Evolutionary conservation across 2,797 vertebrate species (phyloP), one percentile per base, ranked within the genome.

Genomic region (Tolypeutes matacus): DNA sequence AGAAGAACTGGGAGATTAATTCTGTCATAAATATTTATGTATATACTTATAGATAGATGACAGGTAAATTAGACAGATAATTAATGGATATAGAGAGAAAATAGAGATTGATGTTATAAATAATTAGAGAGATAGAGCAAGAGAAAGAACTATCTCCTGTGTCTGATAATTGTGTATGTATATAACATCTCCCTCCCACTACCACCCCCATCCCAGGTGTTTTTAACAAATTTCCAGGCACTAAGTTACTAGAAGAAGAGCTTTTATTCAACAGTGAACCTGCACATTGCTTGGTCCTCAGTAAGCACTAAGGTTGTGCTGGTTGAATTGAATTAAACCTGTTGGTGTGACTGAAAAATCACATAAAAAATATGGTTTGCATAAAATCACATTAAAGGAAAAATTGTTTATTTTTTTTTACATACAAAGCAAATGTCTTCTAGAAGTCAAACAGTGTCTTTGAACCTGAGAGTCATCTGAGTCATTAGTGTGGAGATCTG

Each of bases 331-430:
- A 84, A 82, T 31, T 73, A 49, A 93, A 62, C 64, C 21, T 94
- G 56, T 93, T 90, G 39, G 46, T 95, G 36, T 2, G 34, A 46
- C 25, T 83, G 49, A 92, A n/a, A 94, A 90, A 91, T 75, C 34
- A 75, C 73, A 51, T 39, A 95, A 84, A 78, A 18, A 46, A 90
- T 88, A n/a, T 7, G 23, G 15, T 81, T 72, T 87, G 89, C 58
- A 34, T 23, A 58, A 53, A 23, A 58, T 56, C 21, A 39, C 58
- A 39, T 80, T 58, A 53, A 17, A 56, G 46, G 46, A 21, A 23
- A 72, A 85, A 89, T 70, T 81, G 14, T 65, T 87, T 42, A 29
- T 70, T 96, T 93, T 75, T 29, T 46, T 86, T 85, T 93, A 83
- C 20, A 58, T 46, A 88, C 7, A 65, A 91, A 87, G 17, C 31